phyloP scores from a whole-genome alignment of 2,888 invertebrate genomes.

The Heliconius ismenius region DNA sequence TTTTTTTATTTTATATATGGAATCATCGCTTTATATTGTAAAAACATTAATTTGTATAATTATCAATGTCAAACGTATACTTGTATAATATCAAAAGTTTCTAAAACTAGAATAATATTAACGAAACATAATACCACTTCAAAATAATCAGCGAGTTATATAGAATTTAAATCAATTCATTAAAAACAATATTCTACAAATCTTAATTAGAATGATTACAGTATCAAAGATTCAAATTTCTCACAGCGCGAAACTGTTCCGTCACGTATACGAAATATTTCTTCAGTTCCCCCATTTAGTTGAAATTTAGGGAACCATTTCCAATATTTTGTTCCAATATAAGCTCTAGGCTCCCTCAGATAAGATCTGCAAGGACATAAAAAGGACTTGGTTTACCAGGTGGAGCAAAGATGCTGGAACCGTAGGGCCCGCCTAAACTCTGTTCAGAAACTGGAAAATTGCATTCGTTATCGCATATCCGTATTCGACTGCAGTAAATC shows the following conservation, averaged over 20 bases:
- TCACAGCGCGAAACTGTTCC: constrained; percentile 35
- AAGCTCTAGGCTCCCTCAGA: constrained; percentile 13
- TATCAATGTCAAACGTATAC: no score
- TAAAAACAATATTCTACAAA: constrained; percentile 9
- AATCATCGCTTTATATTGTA: background rate
- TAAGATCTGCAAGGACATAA: constrained; percentile 29
- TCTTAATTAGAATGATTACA: constrained; percentile 33
- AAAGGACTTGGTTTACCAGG: constrained; percentile 49
- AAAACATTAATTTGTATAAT: background rate
- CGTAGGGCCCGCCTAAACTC: constrained; percentile 71
- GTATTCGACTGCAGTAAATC: constrained; percentile 54
- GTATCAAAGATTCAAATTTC: constrained; percentile 32
- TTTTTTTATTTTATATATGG: background rate
- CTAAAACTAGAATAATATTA: background rate
- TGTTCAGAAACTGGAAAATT: constrained; percentile 79
- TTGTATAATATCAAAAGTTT: background rate
- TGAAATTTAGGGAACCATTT: constrained; percentile 19
- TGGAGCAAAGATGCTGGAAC: constrained; percentile 59
- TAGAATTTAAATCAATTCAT: constrained; percentile 13
- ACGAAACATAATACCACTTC: background rate
- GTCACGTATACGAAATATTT: constrained; percentile 40
- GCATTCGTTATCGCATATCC: constrained; percentile 81
- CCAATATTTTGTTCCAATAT: constrained; percentile 18
- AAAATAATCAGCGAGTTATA: background rate
- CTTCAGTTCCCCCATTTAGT: constrained; percentile 23